Evolutionary conservation across 2,888 invertebrate species (phyloP), one percentile per base, ranked within the genome.

Genomic region (Laothoe populi): DNA sequence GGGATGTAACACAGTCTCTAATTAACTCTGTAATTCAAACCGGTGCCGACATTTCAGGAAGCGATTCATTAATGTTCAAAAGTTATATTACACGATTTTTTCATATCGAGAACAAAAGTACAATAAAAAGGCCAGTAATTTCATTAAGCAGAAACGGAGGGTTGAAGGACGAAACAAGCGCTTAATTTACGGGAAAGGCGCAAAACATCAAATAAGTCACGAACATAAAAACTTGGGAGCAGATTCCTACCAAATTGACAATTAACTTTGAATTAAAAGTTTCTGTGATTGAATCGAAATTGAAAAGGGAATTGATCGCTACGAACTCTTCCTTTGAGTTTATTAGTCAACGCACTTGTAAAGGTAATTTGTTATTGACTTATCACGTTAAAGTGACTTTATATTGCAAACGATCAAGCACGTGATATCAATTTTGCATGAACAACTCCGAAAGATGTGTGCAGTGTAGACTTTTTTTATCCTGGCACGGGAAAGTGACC

Each of bases 201-300:
- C 53, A 53, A 53, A 53, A 53, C 53, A 53, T 35, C 53, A 53
- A 53, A 53, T 53, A 53, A 53, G 53, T 53, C 53, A 19, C 31
- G 35, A 19, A 21, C 53, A 35, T 53, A 53, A 53, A 53, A 53
- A 53, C n/a, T 31, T 53, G 26, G 46, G 16, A 19, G 19, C 35
- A 19, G 31, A 53, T 53, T 53, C 53, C 53, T 8, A 53, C 16
- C 35, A 53, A 53, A 53, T 53, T 53, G 53, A 19, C 53, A 53
- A 53, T 53, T 53, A 53, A 53, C 35, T 35, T 53, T 19, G 53
- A 53, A 35, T 53, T 53, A 53, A 53, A 53, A 53, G 53, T 53
- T 53, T 35, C 35, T 31, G 53, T 35, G 31, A 49, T 49, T 26
- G 16, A 26, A 49, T 49, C 24, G 3, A 10, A 49, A 49, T 49